Evolutionary conservation across 2,797 vertebrate species (phyloP).

Genomic region (Caiman crocodilus): DNA sequence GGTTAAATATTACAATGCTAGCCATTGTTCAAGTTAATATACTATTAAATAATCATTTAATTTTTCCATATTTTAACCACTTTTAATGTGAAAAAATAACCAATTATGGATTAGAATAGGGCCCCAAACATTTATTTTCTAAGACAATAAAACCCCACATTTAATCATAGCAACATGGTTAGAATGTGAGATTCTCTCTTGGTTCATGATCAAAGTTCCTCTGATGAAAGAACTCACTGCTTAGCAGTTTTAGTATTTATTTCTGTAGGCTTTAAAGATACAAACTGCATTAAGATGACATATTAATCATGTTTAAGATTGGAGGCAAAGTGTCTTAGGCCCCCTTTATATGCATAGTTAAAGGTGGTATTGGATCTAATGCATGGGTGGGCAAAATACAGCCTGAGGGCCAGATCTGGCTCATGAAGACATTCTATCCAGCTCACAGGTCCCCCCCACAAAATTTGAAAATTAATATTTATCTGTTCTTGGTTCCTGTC

Average conservation of each 20-base stretch:
- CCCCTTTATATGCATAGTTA: neutral
- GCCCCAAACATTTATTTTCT: neutral
- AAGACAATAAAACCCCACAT: neutral
- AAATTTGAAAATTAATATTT: no score
- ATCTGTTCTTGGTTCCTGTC: no score
- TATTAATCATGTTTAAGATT: neutral
- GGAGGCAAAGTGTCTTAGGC: neutral
- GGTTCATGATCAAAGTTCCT: neutral
- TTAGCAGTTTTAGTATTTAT: neutral
- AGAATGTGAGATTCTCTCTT: neutral
- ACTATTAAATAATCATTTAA: neutral
- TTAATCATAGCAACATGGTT: neutral
- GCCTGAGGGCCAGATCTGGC: no score
- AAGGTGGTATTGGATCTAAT: no score
- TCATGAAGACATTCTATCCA: no score
- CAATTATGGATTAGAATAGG: neutral
- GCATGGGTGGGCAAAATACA: no score
- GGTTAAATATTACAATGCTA: neutral
- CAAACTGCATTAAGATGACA: neutral
- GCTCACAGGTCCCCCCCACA: no score
- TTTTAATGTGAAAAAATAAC: neutral
- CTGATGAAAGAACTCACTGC: neutral
- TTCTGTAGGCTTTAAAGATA: neutral
- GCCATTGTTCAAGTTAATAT: slow-evolving; percentile 5
- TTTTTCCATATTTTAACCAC: neutral